phyloP scores from a whole-genome alignment of 2,888 invertebrate species.

The Cenopis cana region DNA sequence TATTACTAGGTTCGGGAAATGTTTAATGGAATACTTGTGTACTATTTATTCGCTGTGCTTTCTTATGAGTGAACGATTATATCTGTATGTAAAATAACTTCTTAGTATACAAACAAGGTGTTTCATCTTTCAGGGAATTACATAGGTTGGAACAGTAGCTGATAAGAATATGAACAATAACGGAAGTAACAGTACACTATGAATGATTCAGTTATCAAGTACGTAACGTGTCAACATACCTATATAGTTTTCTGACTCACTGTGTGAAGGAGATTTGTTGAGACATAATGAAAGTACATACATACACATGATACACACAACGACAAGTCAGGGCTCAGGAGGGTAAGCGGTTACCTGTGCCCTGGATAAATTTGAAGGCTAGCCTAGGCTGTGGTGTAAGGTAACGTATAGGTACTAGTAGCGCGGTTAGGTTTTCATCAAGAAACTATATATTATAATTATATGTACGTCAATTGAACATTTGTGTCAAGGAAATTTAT shows the following conservation, averaged over 20 bases:
- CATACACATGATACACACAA: neutral
- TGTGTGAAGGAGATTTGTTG: constrained; percentile 25
- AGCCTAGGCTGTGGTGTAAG: no score
- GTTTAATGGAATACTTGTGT: no score
- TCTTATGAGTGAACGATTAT: neutral
- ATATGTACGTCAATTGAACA: neutral
- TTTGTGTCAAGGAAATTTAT: constrained; percentile 3
- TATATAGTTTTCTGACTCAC: constrained; percentile 44
- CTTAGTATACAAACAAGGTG: constrained; percentile 2
- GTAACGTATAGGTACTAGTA: neutral
- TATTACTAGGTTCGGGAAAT: no score
- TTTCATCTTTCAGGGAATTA: constrained; percentile 47
- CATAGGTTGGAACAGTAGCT: constrained; percentile 52
- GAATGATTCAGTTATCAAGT: constrained; percentile 49
- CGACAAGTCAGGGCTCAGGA: neutral
- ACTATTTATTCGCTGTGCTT: neutral
- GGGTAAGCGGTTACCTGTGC: constrained; percentile 22
- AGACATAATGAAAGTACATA: constrained; percentile 26
- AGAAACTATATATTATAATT: constrained; percentile 3
- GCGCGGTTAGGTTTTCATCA: neutral
- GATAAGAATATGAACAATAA: constrained; percentile 54
- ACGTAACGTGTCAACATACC: constrained; percentile 44
- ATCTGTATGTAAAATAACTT: no score
- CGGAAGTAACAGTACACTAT: constrained; percentile 53
- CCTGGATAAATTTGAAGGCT: constrained; percentile 31